Conservation (phyloP, 1,140 invertebrate species). For the Drosophila takahashii region DNA sequence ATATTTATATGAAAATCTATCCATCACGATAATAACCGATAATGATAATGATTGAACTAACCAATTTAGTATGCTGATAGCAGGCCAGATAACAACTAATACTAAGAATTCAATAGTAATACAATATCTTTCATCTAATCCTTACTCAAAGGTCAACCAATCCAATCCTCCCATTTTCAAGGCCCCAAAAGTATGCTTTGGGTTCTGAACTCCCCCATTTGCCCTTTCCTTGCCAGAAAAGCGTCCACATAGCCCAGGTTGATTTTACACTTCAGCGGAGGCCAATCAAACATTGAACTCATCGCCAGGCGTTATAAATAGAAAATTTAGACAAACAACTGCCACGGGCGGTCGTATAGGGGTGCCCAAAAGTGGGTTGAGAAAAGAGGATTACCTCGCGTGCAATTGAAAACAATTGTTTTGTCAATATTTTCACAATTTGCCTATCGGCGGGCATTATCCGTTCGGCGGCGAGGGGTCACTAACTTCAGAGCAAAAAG, state of each 20-base stretch:
- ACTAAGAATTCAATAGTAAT: neutral
- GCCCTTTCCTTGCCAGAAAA: neutral
- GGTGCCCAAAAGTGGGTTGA: conserved; percentile 9
- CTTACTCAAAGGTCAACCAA: neutral
- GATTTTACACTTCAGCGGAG: conserved; percentile 47
- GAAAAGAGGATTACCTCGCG: conserved; percentile 40
- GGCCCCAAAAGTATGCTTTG: conserved; percentile 8
- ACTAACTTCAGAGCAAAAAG: conserved; percentile 35
- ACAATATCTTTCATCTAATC: no score
- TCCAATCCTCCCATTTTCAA: neutral
- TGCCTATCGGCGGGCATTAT: conserved; percentile 61
- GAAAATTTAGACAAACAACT: conserved; percentile 54
- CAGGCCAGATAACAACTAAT: neutral
- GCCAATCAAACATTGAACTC: conserved; percentile 62
- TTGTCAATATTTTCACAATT: conserved; percentile 83
- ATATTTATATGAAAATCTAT: conserved; percentile 1
- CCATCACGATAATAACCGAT: conserved; percentile 12
- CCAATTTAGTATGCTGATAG: neutral
- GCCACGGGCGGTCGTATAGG: conserved; percentile 36
- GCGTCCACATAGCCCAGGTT: conserved; percentile 11
- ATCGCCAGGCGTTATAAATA: conserved; percentile 53
- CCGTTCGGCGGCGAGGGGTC: conserved; percentile 36
- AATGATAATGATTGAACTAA: neutral
- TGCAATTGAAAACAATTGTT: conserved; percentile 74
- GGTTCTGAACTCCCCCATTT: neutral